Percentiles rank a stretch among this genome's conserved stretches.
Evolutionary conservation across 2,888 invertebrate species (phyloP).

Genomic region (Campoplex capitator): DNA sequence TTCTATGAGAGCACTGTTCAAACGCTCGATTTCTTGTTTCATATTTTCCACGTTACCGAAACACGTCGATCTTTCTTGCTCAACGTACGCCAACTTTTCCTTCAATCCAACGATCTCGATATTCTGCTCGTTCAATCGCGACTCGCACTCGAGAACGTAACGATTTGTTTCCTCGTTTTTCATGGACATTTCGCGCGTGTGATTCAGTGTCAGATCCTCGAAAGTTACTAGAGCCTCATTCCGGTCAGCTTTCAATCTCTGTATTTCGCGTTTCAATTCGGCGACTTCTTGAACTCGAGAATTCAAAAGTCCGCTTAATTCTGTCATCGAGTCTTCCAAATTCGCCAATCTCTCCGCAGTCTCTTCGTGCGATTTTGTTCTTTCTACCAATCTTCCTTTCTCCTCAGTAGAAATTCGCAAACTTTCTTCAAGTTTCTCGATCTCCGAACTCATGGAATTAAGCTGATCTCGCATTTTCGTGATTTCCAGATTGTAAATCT

Average conservation of each 20-base stretch:
- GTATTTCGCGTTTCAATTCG: slow-evolving; percentile 77
- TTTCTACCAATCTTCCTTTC: slow-evolving; percentile 80
- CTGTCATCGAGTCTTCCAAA: slow-evolving; percentile 72
- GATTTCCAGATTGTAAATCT: slow-evolving; percentile 72
- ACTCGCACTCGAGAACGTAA: slow-evolving; percentile 67
- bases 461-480: slow-evolving; percentile 65
- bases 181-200: slow-evolving; percentile 77
- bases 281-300: slow-evolving; percentile 80
- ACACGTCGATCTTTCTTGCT: slow-evolving; percentile 54
- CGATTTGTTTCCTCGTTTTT: slow-evolving; percentile 70
- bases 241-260: slow-evolving; percentile 74
- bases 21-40: slow-evolving; percentile 56
- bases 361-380: slow-evolving; percentile 83
- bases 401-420: slow-evolving; percentile 68
- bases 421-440: slow-evolving; percentile 64
- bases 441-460: slow-evolving; percentile 53
- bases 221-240: slow-evolving; percentile 58
- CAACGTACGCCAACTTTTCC: slow-evolving; percentile 76
- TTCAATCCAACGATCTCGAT: slow-evolving; percentile 76
- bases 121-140: slow-evolving; percentile 78
- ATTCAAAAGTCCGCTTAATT: slow-evolving; percentile 78
- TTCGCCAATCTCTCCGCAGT: slow-evolving; percentile 66
- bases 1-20: slow-evolving; percentile 45
- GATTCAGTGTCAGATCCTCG: slow-evolving; percentile 69
- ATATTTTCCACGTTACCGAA: slow-evolving; percentile 34